Evolutionary conservation across 2,888 invertebrate genomes (phyloP).

Genomic region (Cacoxenus indagator): DNA sequence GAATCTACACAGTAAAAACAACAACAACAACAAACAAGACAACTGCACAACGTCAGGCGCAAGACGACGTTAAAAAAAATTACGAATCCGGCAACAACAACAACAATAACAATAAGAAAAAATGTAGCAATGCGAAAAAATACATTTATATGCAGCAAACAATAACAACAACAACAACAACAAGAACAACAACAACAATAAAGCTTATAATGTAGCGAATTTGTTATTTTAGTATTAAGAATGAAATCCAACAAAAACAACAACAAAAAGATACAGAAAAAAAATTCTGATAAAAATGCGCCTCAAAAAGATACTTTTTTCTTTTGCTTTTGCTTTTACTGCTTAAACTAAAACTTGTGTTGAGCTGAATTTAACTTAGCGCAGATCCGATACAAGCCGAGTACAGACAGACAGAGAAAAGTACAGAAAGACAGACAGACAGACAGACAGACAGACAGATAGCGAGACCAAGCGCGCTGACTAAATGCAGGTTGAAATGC

Average conservation of each 20-base stretch:
- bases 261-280: conserved; percentile 37
- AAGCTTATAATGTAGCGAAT: conserved; percentile 27
- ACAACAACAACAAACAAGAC: conserved; percentile 30
- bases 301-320: conserved; percentile 20
- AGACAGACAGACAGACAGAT: conserved; percentile 27
- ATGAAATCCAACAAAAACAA: conserved; percentile 16
- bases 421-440: conserved; percentile 20
- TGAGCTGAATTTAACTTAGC: background rate
- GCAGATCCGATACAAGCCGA: background rate
- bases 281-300: conserved; percentile 53
- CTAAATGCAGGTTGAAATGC: conserved; percentile 21
- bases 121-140: conserved; percentile 34
- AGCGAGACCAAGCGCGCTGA: background rate
- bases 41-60: conserved; percentile 34
- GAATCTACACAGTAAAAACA: conserved; percentile 25
- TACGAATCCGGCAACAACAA: conserved; percentile 19
- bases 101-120: conserved; percentile 21
- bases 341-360: no score
- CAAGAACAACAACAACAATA: conserved; percentile 25
- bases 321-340: background rate
- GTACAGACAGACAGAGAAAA: background rate
- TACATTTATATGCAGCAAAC: conserved; percentile 63
- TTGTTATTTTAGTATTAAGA: conserved; percentile 23
- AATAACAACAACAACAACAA: conserved; percentile 29
- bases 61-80: conserved; percentile 22